These are phyloP conservation scores for Limnodromus scolopaceus DNA, from an alignment of 2,797 vertebrate species.

Conservation along the genomic window DNA sequence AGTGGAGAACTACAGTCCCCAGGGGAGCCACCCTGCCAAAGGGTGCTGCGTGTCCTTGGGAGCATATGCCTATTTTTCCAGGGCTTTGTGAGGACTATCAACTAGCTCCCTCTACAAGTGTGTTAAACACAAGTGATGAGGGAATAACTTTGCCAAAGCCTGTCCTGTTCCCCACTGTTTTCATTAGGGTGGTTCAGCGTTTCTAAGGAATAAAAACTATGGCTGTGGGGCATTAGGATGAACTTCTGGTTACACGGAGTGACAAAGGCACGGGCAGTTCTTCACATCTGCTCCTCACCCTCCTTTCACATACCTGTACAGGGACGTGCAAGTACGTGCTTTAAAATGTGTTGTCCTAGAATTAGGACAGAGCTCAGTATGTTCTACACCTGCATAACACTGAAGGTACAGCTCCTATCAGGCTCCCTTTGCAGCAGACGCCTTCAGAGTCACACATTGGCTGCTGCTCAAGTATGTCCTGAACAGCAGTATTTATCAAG, in stretches of 20 bases:
- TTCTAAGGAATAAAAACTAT: neutral
- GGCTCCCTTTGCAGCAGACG: neutral
- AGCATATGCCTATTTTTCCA: neutral
- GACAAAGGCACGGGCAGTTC: neutral
- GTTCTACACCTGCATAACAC: neutral
- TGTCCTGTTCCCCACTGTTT: neutral
- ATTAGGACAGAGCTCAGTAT: neutral
- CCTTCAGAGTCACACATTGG: neutral
- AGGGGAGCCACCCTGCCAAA: neutral
- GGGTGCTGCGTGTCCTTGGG: neutral
- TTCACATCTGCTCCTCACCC: neutral
- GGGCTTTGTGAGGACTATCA: neutral
- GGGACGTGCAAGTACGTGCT: neutral
- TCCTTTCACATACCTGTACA: neutral
- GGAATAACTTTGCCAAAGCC: neutral
- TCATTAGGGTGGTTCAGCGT: neutral
- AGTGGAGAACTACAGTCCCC: neutral
- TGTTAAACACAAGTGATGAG: rapidly evolving
- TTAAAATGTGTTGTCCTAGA: neutral
- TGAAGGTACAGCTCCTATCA: neutral
- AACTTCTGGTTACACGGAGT: neutral
- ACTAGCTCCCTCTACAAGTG: neutral
- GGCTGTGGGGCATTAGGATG: neutral
- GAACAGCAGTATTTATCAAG: neutral
- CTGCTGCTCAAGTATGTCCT: neutral